phyloP scores from a whole-genome alignment of 2,797 vertebrate species.

The Spinus pinus region DNA sequence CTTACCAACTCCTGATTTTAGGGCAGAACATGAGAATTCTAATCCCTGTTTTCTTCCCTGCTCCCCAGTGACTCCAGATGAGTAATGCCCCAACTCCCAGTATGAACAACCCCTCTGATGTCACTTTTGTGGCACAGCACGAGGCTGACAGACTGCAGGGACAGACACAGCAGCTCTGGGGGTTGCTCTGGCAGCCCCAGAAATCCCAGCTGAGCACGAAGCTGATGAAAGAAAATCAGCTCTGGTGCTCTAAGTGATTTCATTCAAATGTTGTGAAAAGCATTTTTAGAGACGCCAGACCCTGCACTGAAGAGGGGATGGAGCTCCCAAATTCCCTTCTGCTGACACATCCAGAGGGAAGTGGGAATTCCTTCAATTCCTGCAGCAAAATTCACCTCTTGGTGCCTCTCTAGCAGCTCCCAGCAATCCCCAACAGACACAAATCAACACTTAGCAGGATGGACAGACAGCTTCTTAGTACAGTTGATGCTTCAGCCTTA shows the following conservation, averaged over 20 bases:
- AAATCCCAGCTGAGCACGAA: not conserved
- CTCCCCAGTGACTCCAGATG: not conserved
- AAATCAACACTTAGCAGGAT: not conserved
- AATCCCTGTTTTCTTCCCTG: not conserved
- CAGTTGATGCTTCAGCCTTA: not conserved
- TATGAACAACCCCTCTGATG: accelerated
- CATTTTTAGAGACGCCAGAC: not conserved
- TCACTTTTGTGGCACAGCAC: not conserved
- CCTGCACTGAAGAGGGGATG: not conserved
- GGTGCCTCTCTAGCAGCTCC: not conserved
- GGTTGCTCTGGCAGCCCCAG: not conserved
- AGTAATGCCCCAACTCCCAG: not conserved
- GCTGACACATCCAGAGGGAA: not conserved
- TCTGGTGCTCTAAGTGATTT: not conserved
- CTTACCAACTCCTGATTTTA: not conserved
- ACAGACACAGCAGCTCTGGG: not conserved
- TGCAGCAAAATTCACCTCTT: not conserved
- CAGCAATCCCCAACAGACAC: not conserved
- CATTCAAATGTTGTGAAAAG: not conserved
- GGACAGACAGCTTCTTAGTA: not conserved
- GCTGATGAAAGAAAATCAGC: not conserved
- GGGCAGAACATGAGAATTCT: not conserved
- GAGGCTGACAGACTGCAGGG: not conserved
- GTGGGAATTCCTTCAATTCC: not conserved
- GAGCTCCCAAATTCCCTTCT: not conserved